Evolutionary conservation across 1,140 invertebrate species (phyloP), one percentile per base, ranked within the genome.

Genomic region (Drosophila parabipectinata): DNA sequence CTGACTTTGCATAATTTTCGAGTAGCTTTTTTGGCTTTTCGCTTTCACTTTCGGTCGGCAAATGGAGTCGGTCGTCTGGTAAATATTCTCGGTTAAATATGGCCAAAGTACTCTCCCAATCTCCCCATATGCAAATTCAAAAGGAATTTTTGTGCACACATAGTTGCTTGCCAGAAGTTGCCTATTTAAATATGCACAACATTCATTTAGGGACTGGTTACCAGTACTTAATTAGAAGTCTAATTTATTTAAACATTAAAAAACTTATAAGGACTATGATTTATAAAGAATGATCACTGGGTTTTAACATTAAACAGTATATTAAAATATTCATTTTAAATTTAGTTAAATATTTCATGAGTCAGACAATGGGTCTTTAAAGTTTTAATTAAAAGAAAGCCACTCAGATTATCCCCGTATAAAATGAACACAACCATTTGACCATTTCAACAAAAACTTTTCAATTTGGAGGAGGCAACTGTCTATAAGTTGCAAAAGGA

Each of bases 1-100:
- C 83, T 88, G 78, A 88, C 83, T 88, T 82, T 79, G 79, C 82
- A 88, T 88, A 88, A 79, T 83, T 69, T 88, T 56, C 71, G 51
- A 58, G 52, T 28, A 61, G 62, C 77, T 54, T 81, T 61, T 57
- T 77, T 60, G 61, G 55, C 44, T 48, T 74, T 63, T 32, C 44
- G 39, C 32, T 44, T 56, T 39, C 32, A 26, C 26, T 18, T 62
- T 41, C 59, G 34, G 24, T 61, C 32, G 26, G 45, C 24, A 72
- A 67, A 67, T 79, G 32, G 26, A 75, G 48, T 50, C 58, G 58
- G 26, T 39, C 56, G 58, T 58, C 52, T 54, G 15, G 72, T 41
- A 85, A 74, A 85, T 69, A 68, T 79, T 72, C 77, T 48, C 66
- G 71, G 45, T 63, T 87, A 76, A 82, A 69, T 68, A 79, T 72